Evolutionary conservation across 2,888 invertebrate species (phyloP).

Genomic region (Lasioglossum oenotherae): DNA sequence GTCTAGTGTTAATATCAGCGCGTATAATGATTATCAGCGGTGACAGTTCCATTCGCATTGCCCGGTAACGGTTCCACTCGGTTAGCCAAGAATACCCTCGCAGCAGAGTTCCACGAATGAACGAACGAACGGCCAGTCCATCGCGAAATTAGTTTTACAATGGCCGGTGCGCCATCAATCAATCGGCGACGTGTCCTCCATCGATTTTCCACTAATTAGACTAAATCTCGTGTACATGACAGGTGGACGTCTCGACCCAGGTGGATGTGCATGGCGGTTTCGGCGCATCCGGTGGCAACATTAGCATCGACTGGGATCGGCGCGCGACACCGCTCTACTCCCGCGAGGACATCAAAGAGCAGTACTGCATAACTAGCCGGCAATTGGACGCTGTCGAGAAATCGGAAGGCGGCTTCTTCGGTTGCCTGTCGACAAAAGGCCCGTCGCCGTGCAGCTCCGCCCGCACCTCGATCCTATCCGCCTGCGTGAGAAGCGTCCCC

Average conservation of each 20-base stretch:
- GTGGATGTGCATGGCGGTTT: constrained; percentile 83
- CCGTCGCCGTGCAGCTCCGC: constrained; percentile 88
- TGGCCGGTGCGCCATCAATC: constrained; percentile 29
- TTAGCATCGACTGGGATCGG: constrained; percentile 84
- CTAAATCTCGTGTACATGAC: constrained; percentile 48
- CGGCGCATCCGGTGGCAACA: constrained; percentile 82
- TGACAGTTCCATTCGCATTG: neutral
- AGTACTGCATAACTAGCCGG: constrained; percentile 96
- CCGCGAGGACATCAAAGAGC: constrained; percentile 95
- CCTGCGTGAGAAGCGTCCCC: constrained; percentile 94
- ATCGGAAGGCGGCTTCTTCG: constrained; percentile 90
- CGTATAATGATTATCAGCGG: neutral
- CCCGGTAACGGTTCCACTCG: neutral
- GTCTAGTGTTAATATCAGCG: neutral
- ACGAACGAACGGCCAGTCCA: constrained; percentile 13
- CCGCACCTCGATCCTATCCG: constrained; percentile 91
- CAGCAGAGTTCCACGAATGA: neutral
- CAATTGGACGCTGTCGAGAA: constrained; percentile 93
- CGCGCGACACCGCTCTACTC: constrained; percentile 89
- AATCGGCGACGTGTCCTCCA: constrained; percentile 32
- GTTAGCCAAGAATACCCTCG: neutral
- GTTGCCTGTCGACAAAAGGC: constrained; percentile 92
- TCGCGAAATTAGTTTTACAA: constrained; percentile 39
- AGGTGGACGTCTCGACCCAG: constrained; percentile 84
- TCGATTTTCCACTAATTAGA: constrained; percentile 55